Evolutionary conservation across 2,797 vertebrate genomes (phyloP), one percentile per base, ranked within the genome.

Genomic region (Caiman crocodilus): DNA sequence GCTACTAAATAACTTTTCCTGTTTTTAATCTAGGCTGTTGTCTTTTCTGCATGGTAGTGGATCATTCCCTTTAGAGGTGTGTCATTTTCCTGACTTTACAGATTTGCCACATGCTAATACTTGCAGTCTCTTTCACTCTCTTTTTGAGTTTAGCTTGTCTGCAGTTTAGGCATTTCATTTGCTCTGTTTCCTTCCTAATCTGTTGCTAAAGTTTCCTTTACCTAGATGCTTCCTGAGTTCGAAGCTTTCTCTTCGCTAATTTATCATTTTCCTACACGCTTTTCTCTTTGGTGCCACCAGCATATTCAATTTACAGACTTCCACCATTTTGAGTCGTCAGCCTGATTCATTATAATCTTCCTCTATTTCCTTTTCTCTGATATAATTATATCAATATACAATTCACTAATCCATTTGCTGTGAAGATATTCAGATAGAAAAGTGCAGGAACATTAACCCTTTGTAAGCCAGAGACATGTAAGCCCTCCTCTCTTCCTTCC

Each of bases 11-110:
- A 86, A 88, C 89, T 89, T 56, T 1, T 42, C 50, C 56, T 15
- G 57, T 93, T 79, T 85, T 96, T 95, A 91, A 91, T 96, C 91
- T 13, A 87, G 61, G 55, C 90, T 85, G 5, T 25, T 90, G 87
- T 86, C 91, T 94, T 93, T 94, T 95, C 95, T 87, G 35, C 94
- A 94, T 94, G 88, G 85, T 94, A 95, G 96, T 94, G 91, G 94
- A 91, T 93, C 92, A 90, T 95, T 94, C 95, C 95, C 95, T 84
- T 76, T 80, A 91, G 85, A 95, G 78, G 25, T 93, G 88, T 82
- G 92, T 94, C 87, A 84, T 95, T 96, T 96, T 82, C 93, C 92
- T 76, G 82, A 56, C 88, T 96, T 91, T 90, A 3, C 88, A 91
- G 93, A 82, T 87, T 95, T 90, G 81, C 94, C 91, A 94, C 90